These are phyloP conservation scores for Sclerurus mexicanus DNA, from an alignment of 2,113 vertebrate genomes.

Conservation along the genomic window DNA sequence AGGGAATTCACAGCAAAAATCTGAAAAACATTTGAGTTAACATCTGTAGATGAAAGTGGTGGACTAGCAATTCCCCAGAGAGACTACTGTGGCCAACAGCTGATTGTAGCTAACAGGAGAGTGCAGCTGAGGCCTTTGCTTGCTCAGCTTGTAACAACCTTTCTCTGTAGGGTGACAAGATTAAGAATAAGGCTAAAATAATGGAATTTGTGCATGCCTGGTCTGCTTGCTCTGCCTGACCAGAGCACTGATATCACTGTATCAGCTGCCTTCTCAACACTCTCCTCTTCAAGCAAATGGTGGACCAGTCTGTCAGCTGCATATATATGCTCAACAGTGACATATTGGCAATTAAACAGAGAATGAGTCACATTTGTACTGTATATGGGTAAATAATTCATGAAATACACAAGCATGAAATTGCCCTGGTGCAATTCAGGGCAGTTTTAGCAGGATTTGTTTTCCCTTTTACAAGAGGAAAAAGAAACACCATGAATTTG, in stretches of 20 bases:
- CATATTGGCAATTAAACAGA: constrained; percentile 68
- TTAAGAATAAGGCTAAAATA: constrained; percentile 67
- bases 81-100: constrained; percentile 19
- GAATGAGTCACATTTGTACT: constrained; percentile 50
- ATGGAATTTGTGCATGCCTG: constrained; percentile 65
- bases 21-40: constrained; percentile 55
- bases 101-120: constrained; percentile 51
- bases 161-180: constrained; percentile 56
- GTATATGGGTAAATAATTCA: background rate
- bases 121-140: constrained; percentile 64
- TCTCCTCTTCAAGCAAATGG: constrained; percentile 42
- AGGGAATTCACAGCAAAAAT: background rate
- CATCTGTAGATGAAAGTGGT: constrained; percentile 60
- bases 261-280: constrained; percentile 63
- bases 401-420: constrained; percentile 49
- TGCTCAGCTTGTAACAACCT: background rate
- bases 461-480: background rate
- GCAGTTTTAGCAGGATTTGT: background rate
- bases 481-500: background rate
- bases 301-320: constrained; percentile 41
- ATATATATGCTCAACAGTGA: constrained; percentile 19
- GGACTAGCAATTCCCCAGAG: constrained; percentile 47
- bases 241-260: constrained; percentile 36
- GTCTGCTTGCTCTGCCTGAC: constrained; percentile 47
- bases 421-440: background rate